phyloP scores from a whole-genome alignment of 2,888 invertebrate genomes.

The Ophonus ardosiacus region DNA sequence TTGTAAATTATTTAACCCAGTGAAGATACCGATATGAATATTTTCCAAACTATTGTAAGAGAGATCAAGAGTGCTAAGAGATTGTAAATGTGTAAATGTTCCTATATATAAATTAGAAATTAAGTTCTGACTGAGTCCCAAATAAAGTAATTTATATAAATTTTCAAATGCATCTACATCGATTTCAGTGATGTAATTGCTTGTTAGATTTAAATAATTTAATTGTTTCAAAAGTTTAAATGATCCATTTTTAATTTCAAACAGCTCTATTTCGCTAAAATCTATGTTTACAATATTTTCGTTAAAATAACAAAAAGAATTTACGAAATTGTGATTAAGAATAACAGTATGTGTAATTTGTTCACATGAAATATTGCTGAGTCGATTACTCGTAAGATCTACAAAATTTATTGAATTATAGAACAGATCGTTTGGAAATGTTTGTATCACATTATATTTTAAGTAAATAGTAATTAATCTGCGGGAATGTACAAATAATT shows the following conservation, averaged over 20 bases:
- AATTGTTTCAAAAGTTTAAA: not conserved
- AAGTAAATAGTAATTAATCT: not conserved
- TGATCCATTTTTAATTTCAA: not conserved
- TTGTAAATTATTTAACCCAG: not conserved
- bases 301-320: not conserved
- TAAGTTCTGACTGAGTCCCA: not conserved
- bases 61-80: not conserved
- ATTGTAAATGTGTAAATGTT: not conserved
- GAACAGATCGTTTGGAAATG: not conserved
- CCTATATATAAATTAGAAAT: not conserved
- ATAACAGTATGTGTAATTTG: not conserved
- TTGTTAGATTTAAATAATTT: not conserved
- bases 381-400: not conserved
- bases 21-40: not conserved
- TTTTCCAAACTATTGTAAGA: not conserved
- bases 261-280: not conserved
- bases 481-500: not conserved
- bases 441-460: not conserved
- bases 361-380: not conserved
- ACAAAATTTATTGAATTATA: not conserved
- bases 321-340: not conserved
- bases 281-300: not conserved
- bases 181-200: not conserved
- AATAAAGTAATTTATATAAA: not conserved
- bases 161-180: constrained; percentile 16